These are phyloP conservation scores for Arrhamphus sclerolepis DNA, from an alignment of 2,797 vertebrate genomes.

Conservation along the genomic window DNA sequence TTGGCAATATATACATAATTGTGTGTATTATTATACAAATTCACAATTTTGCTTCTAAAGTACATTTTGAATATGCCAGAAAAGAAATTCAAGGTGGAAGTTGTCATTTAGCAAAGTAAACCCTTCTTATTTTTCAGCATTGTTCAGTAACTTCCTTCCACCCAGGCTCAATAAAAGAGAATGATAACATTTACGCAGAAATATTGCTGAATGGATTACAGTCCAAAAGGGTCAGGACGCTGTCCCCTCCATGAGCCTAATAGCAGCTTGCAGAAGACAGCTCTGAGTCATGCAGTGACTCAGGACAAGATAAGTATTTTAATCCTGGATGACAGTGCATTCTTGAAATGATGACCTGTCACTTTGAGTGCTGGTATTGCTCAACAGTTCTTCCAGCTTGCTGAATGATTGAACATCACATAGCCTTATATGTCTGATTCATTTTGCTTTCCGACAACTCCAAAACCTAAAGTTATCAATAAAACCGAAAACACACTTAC, in stretches of 20 bases:
- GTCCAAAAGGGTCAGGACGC: neutral
- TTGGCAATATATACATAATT: too few species aligned
- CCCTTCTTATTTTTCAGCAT: too few species aligned
- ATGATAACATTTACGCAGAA: neutral
- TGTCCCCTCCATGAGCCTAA: neutral
- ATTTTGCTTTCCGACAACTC: slow-evolving; percentile 1
- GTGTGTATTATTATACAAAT: too few species aligned
- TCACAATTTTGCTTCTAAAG: too few species aligned
- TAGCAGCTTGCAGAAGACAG: neutral
- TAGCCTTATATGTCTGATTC: neutral
- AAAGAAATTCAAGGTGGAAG: too few species aligned
- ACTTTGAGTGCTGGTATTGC: slow-evolving; percentile 1
- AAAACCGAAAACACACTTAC: too few species aligned
- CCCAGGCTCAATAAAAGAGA: neutral
- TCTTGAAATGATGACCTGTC: slow-evolving; percentile 18
- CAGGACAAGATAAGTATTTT: slow-evolving; percentile 43
- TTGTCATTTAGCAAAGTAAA: too few species aligned
- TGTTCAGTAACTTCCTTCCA: too few species aligned
- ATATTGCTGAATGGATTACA: neutral
- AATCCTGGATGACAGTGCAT: slow-evolving; percentile 62
- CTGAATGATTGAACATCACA: neutral
- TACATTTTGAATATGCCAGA: too few species aligned
- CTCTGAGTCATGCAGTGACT: slow-evolving; percentile 32
- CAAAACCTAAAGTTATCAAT: neutral
- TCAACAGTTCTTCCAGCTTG: slow-evolving; percentile 18